Evolutionary conservation across 2,888 invertebrate genomes (phyloP).

Genomic region (Agriopis leucophaearia): DNA sequence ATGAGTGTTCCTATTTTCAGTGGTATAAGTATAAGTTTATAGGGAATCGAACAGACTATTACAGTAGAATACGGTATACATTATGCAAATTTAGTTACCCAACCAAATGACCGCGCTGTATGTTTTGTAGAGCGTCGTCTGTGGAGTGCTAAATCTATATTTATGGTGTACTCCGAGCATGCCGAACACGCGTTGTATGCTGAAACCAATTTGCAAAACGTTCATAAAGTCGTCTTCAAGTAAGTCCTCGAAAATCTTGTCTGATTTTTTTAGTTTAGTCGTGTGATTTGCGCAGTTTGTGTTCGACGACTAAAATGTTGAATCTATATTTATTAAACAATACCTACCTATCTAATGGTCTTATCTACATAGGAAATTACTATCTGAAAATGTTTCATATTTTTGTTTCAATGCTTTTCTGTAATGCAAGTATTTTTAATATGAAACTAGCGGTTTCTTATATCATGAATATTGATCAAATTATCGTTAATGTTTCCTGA

Average conservation of each 20-base stretch:
- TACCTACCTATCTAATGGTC: background rate
- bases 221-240: conserved; percentile 67
- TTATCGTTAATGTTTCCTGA: background rate
- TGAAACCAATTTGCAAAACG: conserved; percentile 62
- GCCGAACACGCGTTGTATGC: conserved; percentile 57
- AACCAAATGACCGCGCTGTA: conserved; percentile 58
- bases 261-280: conserved; percentile 35
- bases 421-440: background rate
- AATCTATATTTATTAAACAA: background rate
- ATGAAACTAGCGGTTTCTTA: background rate
- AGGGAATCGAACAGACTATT: conserved; percentile 45
- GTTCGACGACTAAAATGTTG: conserved; percentile 3
- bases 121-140: conserved; percentile 53
- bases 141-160: conserved; percentile 61
- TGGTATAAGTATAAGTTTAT: conserved; percentile 49
- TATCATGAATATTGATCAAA: background rate
- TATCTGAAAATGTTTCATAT: background rate
- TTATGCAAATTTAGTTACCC: conserved; percentile 48
- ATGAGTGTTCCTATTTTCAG: conserved; percentile 55
- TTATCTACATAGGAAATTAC: conserved; percentile 8
- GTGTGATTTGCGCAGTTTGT: background rate
- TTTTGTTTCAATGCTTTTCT: background rate
- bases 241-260: conserved; percentile 54
- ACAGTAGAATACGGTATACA: conserved; percentile 49
- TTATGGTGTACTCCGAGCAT: conserved; percentile 63